These are phyloP conservation scores for Falco punctatus DNA, from an alignment of 2,113 vertebrate species.

Conservation along the genomic window DNA sequence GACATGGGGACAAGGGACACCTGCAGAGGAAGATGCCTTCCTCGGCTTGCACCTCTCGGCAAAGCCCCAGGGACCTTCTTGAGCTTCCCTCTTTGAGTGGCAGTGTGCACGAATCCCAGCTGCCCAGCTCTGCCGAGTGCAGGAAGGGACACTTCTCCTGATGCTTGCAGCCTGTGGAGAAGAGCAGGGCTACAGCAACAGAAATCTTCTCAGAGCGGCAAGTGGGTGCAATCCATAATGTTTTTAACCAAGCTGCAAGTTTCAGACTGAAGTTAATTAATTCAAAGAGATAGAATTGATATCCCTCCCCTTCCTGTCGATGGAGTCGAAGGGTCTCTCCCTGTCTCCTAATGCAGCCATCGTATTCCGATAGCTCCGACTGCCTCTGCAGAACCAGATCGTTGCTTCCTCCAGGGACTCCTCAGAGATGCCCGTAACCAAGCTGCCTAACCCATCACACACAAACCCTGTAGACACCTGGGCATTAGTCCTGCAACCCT, in stretches of 20 bases:
- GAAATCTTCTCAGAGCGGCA: background rate
- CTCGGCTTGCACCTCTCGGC: background rate
- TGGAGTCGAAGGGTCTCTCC: slow-evolving; percentile 57
- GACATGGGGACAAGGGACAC: accelerated
- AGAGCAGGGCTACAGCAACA: background rate
- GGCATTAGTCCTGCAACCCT: background rate
- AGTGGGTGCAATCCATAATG: slow-evolving; percentile 22
- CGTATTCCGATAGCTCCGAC: slow-evolving; percentile 65
- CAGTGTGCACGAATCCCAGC: accelerated
- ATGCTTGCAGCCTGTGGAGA: background rate
- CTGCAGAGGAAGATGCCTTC: accelerated
- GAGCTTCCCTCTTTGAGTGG: accelerated
- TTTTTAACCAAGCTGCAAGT: slow-evolving; percentile 50
- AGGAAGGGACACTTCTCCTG: background rate
- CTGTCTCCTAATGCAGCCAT: slow-evolving; percentile 46
- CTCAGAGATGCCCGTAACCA: background rate
- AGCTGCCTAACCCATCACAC: accelerated
- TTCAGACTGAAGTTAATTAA: slow-evolving; percentile 71
- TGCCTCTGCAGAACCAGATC: slow-evolving; percentile 38
- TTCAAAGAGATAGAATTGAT: slow-evolving; percentile 59
- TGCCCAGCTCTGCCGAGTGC: accelerated
- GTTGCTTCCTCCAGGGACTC: background rate
- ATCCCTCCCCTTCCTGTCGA: slow-evolving; percentile 38
- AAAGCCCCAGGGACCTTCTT: accelerated
- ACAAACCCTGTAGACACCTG: accelerated